Evolutionary conservation across 2,797 vertebrate species (phyloP).

Genomic region (Schizopygopsis pylzovi): DNA sequence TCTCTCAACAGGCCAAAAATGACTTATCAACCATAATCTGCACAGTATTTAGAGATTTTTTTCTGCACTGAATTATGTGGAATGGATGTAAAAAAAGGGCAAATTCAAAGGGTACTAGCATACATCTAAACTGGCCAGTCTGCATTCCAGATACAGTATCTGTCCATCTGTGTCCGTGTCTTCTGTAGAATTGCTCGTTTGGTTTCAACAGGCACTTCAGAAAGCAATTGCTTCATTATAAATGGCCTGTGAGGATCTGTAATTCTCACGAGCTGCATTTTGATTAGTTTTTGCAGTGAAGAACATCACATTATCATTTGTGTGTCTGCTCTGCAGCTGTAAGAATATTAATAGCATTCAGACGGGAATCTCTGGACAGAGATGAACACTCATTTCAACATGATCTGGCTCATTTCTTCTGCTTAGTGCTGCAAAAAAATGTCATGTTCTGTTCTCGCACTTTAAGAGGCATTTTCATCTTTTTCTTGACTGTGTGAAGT

Average conservation of each 20-base stretch:
- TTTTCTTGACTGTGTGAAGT: constrained; percentile 27
- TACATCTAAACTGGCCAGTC: background rate
- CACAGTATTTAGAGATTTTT: background rate
- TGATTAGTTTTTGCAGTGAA: constrained; percentile 20
- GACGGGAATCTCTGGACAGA: constrained; percentile 1
- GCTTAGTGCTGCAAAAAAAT: constrained; percentile 24
- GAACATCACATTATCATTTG: constrained; percentile 26
- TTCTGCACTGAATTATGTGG: background rate
- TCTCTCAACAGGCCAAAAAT: constrained; percentile 1
- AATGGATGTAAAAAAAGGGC: background rate
- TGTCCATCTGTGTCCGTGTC: constrained; percentile 6
- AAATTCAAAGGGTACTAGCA: background rate
- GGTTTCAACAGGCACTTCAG: background rate
- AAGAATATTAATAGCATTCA: constrained; percentile 11
- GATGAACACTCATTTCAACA: background rate
- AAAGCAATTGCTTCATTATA: background rate
- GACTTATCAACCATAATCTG: background rate
- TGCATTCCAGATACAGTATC: constrained; percentile 30
- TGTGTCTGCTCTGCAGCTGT: background rate
- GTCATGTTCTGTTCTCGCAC: constrained; percentile 1
- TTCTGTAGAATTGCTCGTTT: background rate
- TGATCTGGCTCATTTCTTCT: background rate
- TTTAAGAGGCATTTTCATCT: background rate
- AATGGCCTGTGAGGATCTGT: constrained; percentile 11
- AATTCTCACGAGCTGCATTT: constrained; percentile 1